Evolutionary conservation across 2,113 vertebrate genomes (phyloP).

Genomic region (Anthoscopus minutus): DNA sequence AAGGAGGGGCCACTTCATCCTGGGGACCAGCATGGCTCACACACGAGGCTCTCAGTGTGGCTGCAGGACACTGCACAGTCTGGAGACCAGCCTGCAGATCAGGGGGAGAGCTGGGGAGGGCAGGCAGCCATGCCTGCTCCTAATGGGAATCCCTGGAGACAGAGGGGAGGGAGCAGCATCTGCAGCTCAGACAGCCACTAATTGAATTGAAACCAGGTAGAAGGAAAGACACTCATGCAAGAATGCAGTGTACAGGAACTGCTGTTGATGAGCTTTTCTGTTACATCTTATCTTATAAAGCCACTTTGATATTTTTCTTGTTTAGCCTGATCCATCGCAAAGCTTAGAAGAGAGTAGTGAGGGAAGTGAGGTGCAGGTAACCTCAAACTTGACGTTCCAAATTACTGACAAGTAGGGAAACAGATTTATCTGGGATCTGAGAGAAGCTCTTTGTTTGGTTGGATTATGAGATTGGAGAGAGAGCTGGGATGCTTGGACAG

Average conservation of each 20-base stretch:
- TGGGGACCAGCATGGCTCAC: not conserved
- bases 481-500: not conserved
- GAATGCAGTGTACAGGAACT: not conserved
- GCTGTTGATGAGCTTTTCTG: not conserved
- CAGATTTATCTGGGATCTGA: not conserved
- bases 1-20: not conserved
- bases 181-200: not conserved
- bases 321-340: not conserved
- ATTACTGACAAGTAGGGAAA: not conserved
- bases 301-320: not conserved
- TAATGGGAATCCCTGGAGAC: not conserved
- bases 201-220: not conserved
- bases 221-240: not conserved
- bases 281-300: not conserved
- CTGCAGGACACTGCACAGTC: not conserved
- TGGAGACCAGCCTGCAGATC: not conserved
- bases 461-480: not conserved
- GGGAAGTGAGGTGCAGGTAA: not conserved
- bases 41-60: fast-evolving
- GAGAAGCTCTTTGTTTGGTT: not conserved
- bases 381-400: not conserved
- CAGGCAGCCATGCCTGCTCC: not conserved
- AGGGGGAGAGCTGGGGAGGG: not conserved
- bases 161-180: not conserved
- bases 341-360: not conserved